Conservation (phyloP, 2,888 invertebrate species). For the Parnassius orleans region DNA sequence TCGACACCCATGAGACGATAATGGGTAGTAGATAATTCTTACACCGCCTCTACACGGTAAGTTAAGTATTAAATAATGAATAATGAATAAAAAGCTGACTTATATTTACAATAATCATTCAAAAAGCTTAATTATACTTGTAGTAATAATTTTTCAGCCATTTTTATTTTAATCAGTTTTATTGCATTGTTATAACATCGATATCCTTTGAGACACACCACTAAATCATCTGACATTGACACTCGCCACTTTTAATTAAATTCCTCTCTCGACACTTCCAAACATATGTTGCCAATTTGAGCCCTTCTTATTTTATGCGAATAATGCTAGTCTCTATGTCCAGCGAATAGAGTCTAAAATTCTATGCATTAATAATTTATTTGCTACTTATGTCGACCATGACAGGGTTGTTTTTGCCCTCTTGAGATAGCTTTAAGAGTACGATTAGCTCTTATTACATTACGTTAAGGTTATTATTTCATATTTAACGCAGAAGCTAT, state of each 20-base stretch:
- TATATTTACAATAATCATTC: no score
- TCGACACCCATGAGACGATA: no score
- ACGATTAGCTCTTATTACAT: conserved; percentile 16
- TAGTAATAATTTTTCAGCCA: no score
- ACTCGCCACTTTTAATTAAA: conserved; percentile 83
- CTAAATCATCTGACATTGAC: conserved; percentile 44
- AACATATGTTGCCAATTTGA: conserved; percentile 76
- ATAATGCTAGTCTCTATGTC: conserved; percentile 33
- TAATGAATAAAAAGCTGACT: no score
- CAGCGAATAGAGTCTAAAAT: conserved; percentile 36
- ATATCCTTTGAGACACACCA: conserved; percentile 30
- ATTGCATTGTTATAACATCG: neutral
- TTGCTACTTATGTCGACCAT: neutral
- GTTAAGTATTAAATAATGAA: no score
- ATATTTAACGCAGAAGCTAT: conserved; percentile 21
- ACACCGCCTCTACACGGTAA: no score
- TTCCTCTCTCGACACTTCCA: conserved; percentile 70
- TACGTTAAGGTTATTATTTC: conserved; percentile 31
- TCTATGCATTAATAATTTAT: conserved; percentile 16
- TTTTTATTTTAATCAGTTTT: no score
- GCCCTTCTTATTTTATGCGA: conserved; percentile 25
- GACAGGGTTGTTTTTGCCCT: conserved; percentile 8
- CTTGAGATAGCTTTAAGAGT: neutral
- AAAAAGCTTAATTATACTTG: no score
- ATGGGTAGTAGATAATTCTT: no score